Evolutionary conservation across 2,113 vertebrate species (phyloP).

Genomic region (Eulemur macaco): DNA sequence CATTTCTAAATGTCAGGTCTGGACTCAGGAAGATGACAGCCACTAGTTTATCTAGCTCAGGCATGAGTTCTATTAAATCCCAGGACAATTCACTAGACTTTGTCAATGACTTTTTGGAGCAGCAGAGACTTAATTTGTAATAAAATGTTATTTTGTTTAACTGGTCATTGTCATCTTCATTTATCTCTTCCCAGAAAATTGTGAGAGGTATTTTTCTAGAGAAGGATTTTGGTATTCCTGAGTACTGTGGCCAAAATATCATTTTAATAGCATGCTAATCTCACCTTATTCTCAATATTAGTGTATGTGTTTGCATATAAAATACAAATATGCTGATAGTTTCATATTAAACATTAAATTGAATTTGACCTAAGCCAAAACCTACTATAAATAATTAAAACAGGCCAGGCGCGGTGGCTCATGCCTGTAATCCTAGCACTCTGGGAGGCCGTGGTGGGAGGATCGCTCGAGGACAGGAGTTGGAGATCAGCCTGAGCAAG

Average conservation of each 20-base stretch:
- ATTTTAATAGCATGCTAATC: background rate
- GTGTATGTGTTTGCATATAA: background rate
- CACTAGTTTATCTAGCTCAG: background rate
- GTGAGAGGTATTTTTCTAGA: background rate
- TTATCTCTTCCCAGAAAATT: background rate
- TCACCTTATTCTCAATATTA: background rate
- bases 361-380: background rate
- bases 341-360: background rate
- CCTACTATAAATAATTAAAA: background rate
- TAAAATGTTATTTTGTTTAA: constrained; percentile 3
- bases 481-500: no score
- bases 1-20: background rate
- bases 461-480: no score
- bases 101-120: background rate
- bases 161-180: background rate
- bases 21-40: background rate
- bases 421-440: no score
- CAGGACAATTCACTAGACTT: background rate
- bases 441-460: no score
- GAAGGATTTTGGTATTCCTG: background rate
- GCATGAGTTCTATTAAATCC: background rate
- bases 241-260: background rate
- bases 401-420: background rate
- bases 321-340: background rate
- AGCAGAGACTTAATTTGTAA: background rate